Conservation (phyloP, 30 jellyfish, hydroid and myxozoan genomes). For the Aurelia sp. region DNA sequence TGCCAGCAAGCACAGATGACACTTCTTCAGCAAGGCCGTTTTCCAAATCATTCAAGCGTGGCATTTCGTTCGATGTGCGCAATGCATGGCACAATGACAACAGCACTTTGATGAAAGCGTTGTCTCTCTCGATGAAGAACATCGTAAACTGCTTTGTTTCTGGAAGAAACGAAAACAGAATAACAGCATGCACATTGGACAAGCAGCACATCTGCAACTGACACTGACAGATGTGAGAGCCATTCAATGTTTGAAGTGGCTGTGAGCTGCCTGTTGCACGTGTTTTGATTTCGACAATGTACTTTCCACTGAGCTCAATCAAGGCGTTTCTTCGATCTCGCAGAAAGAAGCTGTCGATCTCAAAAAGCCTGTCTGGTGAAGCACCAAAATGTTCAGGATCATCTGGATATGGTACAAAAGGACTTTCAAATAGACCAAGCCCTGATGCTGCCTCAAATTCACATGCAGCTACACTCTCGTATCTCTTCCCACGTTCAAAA, state of each 20-base stretch:
- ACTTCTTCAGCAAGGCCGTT: not conserved
- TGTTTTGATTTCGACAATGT: slow-evolving; percentile 9
- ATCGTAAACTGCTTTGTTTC: slow-evolving; percentile 16
- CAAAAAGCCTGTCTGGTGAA: slow-evolving; percentile 16
- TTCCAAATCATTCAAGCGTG: not conserved
- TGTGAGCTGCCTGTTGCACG: slow-evolving; percentile 11
- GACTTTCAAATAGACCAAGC: slow-evolving; percentile 7
- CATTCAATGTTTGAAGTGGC: not conserved
- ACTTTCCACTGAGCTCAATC: slow-evolving; percentile 9
- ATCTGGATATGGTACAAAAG: not conserved
- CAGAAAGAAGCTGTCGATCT: slow-evolving; percentile 3
- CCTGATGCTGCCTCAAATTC: slow-evolving; percentile 3
- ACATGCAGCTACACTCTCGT: slow-evolving; percentile 10
- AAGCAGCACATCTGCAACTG: slow-evolving; percentile 14
- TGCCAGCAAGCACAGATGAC: not conserved
- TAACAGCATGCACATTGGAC: slow-evolving; percentile 6
- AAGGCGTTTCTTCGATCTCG: not conserved
- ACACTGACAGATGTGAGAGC: slow-evolving; percentile 16
- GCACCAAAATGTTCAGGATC: slow-evolving; percentile 30
- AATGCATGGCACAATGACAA: slow-evolving; percentile 17
- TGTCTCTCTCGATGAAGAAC: slow-evolving; percentile 11
- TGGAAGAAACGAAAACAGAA: slow-evolving; percentile 10
- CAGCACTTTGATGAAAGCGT: slow-evolving; percentile 22
- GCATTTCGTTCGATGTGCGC: slow-evolving; percentile 1
- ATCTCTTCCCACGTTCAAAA: slow-evolving; percentile 5